Evolutionary conservation across 1,140 invertebrate species (phyloP).

Genomic region (Leptopilina clavipes): DNA sequence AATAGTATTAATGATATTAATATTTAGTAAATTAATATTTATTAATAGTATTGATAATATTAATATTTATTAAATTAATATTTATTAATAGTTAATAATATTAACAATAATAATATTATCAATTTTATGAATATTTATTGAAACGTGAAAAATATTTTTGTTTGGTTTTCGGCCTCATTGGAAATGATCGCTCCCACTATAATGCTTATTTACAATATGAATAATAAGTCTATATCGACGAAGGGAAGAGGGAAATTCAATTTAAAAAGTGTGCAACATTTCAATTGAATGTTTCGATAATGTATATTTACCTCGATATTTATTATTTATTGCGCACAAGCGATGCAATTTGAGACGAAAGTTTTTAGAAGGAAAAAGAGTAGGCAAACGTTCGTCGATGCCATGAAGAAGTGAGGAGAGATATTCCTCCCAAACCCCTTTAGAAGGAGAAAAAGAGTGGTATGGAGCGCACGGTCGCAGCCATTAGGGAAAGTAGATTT

Average conservation of each 20-base stretch:
- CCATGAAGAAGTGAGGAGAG: not conserved
- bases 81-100: too few species aligned
- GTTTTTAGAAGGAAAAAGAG: constrained; percentile 51
- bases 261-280: not conserved
- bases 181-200: too few species aligned
- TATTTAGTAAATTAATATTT: too few species aligned
- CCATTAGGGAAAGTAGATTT: constrained; percentile 72
- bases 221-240: too few species aligned
- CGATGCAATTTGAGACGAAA: constrained; percentile 64
- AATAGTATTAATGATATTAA: too few species aligned
- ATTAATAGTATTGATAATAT: too few species aligned
- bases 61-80: too few species aligned
- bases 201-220: too few species aligned
- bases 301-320: not conserved
- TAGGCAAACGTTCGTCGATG: constrained; percentile 27
- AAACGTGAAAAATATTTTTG: too few species aligned
- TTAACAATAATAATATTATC: too few species aligned
- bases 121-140: too few species aligned
- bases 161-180: too few species aligned
- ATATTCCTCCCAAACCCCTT: not conserved
- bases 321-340: constrained; percentile 36
- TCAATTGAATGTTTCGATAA: constrained; percentile 10
- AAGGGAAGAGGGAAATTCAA: not conserved
- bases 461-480: constrained; percentile 49
- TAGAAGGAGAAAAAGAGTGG: constrained; percentile 31